Conservation (phyloP, 2,888 invertebrate genomes). For the Eledone cirrhosa region DNA sequence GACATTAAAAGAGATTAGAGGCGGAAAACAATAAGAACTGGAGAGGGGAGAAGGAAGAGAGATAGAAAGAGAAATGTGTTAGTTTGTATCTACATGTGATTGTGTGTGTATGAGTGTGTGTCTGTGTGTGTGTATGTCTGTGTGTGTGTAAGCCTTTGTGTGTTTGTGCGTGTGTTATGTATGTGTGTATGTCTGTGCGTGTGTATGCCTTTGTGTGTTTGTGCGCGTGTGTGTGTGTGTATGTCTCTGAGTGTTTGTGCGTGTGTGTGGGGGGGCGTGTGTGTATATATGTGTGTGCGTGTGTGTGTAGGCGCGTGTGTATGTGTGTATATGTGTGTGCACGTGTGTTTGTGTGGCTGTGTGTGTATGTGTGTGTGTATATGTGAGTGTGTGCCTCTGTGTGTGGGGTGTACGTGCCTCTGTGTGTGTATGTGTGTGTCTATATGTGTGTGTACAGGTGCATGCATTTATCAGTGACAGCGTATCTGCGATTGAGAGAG, state of each 20-base stretch:
- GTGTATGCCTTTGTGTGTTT: background rate
- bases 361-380: background rate
- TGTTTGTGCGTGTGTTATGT: background rate
- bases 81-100: background rate
- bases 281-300: background rate
- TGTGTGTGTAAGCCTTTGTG: background rate
- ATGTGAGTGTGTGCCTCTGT: background rate
- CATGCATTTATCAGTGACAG: background rate
- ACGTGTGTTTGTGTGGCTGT: background rate
- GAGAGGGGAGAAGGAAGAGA: background rate
- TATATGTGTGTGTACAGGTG: background rate
- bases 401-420: background rate
- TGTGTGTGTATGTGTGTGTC: background rate
- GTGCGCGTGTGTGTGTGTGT: background rate
- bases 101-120: background rate
- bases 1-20: background rate
- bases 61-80: background rate
- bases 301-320: background rate
- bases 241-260: background rate
- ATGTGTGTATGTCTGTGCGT: background rate
- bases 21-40: background rate
- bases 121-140: background rate
- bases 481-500: background rate
- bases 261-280: no score
- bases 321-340: background rate